Percentiles rank a stretch among this genome's conserved stretches.
These are phyloP conservation scores for Asobara japonica DNA, from an alignment of 1,140 invertebrate species.

Conservation along the genomic window DNA sequence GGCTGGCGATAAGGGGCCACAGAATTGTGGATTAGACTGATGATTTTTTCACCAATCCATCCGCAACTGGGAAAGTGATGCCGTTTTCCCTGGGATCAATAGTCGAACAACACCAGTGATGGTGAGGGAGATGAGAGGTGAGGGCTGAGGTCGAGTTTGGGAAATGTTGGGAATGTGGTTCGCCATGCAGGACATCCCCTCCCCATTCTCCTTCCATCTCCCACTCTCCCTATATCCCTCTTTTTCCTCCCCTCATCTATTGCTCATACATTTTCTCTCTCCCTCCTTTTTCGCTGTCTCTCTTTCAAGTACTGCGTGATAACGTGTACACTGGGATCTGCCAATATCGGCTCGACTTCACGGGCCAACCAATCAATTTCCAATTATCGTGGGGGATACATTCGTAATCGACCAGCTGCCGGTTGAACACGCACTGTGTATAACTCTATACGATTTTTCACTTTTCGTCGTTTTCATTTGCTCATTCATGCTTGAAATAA, in stretches of 20 bases:
- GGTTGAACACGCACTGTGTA: not conserved
- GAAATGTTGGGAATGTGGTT: conserved; percentile 43
- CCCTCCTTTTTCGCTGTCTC: not conserved
- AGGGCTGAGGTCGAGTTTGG: conserved; percentile 34
- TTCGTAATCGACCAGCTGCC: conserved; percentile 34
- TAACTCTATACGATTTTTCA: not conserved
- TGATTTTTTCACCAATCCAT: conserved; percentile 6
- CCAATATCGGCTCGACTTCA: conserved; percentile 33
- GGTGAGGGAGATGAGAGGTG: not conserved
- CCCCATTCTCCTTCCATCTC: not conserved
- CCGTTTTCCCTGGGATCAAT: conserved; percentile 39
- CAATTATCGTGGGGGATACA: conserved; percentile 34
- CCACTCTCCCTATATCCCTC: not conserved
- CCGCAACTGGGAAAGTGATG: conserved; percentile 10
- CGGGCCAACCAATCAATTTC: conserved; percentile 36
- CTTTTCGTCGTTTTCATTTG: not conserved
- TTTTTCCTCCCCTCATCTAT: not conserved
- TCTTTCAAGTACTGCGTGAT: conserved; percentile 4
- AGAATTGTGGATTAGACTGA: not conserved
- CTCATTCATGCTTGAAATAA: conserved; percentile 21
- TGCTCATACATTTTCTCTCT: not conserved
- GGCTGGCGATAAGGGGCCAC: not conserved
- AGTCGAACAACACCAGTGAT: conserved; percentile 34
- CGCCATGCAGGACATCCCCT: conserved; percentile 30
- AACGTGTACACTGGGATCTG: conserved; percentile 22